Evolutionary conservation across 2,888 invertebrate species (phyloP).

Genomic region (Eupithecia dodoneata): DNA sequence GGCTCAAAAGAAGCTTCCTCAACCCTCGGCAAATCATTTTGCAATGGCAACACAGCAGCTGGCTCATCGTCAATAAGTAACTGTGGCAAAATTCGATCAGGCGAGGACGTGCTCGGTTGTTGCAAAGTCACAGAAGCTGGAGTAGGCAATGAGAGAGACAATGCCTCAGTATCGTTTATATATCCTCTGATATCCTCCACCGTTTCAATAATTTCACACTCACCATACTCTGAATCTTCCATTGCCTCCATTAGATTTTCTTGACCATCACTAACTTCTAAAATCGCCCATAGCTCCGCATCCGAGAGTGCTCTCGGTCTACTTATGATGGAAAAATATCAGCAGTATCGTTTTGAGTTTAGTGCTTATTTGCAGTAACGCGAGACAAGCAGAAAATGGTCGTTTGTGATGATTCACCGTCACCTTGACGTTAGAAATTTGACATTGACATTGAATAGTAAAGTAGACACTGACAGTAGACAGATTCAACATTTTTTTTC

Average conservation of each 20-base stretch:
- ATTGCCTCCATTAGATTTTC: constrained; percentile 20
- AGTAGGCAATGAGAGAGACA: constrained; percentile 18
- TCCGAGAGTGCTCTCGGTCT: constrained; percentile 24
- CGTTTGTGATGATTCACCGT: constrained; percentile 16
- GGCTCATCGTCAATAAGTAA: constrained; percentile 19
- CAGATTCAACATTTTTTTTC: too few relatives aligned
- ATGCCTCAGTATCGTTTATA: constrained; percentile 18
- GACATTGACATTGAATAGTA: too few relatives aligned
- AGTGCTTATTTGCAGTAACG: constrained; percentile 16
- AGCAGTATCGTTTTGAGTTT: constrained; percentile 8
- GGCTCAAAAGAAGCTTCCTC: constrained; percentile 25
- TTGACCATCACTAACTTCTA: constrained; percentile 25
- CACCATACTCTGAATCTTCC: constrained; percentile 25
- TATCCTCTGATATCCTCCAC: constrained; percentile 23
- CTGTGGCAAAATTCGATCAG: constrained; percentile 21
- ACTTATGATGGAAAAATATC: constrained; percentile 21
- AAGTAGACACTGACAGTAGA: too few relatives aligned
- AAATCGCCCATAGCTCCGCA: constrained; percentile 17
- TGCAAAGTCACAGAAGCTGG: constrained; percentile 22
- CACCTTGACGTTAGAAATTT: constrained; percentile 20
- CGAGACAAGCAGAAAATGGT: constrained; percentile 26
- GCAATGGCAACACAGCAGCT: constrained; percentile 22
- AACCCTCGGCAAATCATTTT: constrained; percentile 24
- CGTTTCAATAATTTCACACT: constrained; percentile 26
- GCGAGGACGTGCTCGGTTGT: constrained; percentile 22